A percentile compares a stretch with the other conserved stretches of the same genome.
Conservation (phyloP, 2,888 invertebrate genomes). For the Nyleta sp. region DNA sequence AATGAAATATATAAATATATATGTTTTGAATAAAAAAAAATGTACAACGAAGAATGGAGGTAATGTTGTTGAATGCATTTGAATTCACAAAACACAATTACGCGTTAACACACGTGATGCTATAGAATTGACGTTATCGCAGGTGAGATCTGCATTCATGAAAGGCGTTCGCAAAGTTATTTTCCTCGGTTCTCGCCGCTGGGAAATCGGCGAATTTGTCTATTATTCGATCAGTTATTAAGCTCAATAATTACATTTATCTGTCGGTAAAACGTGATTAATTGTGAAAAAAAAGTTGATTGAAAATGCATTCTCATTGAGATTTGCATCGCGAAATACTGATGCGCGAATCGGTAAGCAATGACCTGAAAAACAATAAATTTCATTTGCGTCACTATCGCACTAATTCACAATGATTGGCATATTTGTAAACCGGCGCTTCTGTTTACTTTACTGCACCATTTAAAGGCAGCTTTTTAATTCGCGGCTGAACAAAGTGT, state of each 20-base stretch:
- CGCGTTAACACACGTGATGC: neutral
- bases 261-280: neutral
- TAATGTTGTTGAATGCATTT: neutral
- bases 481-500: too few species aligned
- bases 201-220: neutral
- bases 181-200: neutral
- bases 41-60: too few species aligned
- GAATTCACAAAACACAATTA: neutral
- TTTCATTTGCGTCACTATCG: slow-evolving; percentile 8
- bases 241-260: too few species aligned
- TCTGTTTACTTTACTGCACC: neutral
- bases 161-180: neutral
- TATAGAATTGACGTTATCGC: neutral
- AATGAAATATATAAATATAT: too few species aligned
- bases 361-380: too few species aligned
- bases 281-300: neutral
- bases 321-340: too few species aligned
- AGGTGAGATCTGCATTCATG: slow-evolving; percentile 2
- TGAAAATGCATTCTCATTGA: too few species aligned
- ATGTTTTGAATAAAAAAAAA: too few species aligned
- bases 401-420: slow-evolving; percentile 14
- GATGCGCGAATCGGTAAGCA: too few species aligned
- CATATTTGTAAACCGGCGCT: slow-evolving; percentile 1
- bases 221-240: too few species aligned
- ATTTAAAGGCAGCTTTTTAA: too few species aligned